Conservation (phyloP, 2,797 vertebrate genomes). For the Coccyzus lansbergi region DNA sequence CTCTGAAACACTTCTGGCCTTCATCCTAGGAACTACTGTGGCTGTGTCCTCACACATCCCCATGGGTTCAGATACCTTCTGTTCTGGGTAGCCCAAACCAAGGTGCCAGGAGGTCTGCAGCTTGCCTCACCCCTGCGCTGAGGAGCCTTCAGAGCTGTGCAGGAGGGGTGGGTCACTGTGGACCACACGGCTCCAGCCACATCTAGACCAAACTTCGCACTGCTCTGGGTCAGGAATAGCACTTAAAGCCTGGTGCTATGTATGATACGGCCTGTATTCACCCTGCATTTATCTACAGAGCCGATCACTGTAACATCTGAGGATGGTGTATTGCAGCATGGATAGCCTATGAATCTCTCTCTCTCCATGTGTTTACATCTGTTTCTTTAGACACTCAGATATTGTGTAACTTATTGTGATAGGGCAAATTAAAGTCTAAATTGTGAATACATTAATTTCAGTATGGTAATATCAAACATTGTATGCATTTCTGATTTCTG, state of each 20-base stretch:
- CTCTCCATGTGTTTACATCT: background rate
- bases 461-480: slow-evolving; percentile 54
- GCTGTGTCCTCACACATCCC: background rate
- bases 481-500: slow-evolving; percentile 56
- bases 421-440: slow-evolving; percentile 15
- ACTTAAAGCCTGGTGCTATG: background rate
- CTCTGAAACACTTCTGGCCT: slow-evolving; percentile 35
- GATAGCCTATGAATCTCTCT: background rate
- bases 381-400: background rate
- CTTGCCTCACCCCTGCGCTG: background rate
- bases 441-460: slow-evolving; percentile 39
- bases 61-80: background rate
- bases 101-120: background rate
- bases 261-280: background rate
- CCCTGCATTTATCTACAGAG: background rate
- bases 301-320: background rate
- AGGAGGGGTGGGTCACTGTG: background rate
- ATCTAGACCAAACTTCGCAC: background rate
- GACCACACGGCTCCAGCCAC: background rate
- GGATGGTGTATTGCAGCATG: background rate
- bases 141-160: background rate
- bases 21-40: background rate
- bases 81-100: background rate
- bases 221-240: background rate
- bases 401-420: background rate